These are phyloP conservation scores for Diadegma fenestrale DNA, from an alignment of 2,888 invertebrate species.

Conservation along the genomic window DNA sequence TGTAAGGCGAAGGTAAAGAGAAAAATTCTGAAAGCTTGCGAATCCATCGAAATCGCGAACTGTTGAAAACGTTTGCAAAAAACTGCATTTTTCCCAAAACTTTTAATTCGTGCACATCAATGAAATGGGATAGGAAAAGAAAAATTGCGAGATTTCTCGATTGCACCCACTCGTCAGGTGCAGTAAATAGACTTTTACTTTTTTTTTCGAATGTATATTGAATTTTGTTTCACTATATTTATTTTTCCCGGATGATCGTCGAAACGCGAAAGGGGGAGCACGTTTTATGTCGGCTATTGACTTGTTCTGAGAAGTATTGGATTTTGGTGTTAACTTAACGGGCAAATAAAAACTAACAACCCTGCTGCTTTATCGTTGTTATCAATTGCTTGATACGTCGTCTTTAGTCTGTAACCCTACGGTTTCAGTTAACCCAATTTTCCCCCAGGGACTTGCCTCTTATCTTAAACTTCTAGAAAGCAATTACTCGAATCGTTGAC, in stretches of 20 bases:
- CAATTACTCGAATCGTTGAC: constrained; percentile 24
- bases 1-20: not conserved
- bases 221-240: not conserved
- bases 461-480: constrained; percentile 21
- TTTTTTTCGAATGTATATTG: not conserved
- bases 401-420: not conserved
- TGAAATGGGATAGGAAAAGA: not conserved
- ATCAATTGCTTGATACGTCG: not conserved
- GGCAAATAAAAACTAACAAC: not conserved
- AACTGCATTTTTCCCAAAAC: not conserved
- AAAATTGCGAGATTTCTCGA: not conserved
- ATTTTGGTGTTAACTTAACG: not conserved
- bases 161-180: not conserved
- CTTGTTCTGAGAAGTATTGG: not conserved
- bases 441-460: constrained; percentile 12
- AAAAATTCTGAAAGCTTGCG: not conserved
- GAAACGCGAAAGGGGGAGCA: not conserved
- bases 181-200: not conserved
- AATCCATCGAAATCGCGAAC: not conserved
- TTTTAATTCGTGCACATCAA: not conserved
- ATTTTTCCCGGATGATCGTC: not conserved
- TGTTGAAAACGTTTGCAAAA: not conserved
- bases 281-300: not conserved
- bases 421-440: not conserved
- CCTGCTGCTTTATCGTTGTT: not conserved